Base-by-base conservation (phyloP, 1,140 invertebrate species). In the Leptinotarsa texana region DNA sequence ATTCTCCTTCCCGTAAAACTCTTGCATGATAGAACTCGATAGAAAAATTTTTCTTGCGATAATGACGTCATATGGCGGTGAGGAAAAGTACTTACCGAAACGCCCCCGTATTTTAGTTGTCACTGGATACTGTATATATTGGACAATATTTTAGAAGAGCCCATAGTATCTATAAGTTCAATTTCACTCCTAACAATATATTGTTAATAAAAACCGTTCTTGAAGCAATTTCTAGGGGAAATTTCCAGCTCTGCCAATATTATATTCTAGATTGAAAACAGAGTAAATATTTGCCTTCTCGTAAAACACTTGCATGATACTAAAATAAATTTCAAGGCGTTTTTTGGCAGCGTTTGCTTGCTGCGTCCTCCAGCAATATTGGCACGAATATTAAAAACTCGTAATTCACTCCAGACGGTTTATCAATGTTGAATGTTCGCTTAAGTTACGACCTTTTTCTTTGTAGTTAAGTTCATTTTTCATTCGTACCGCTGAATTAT, bases 381-480 rank as follows among this genome's bases (percentile, higher is more conserved):
- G 74, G 76, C 76, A 47, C 49, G 73, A 69, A 77, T 77, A 77
- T 77, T 75, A 77, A 77, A 77, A 75, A 73, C 76, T 75, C 76
- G 74, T 77, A 77, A 77, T 70, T 77, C 76, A 77, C 57, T 69
- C 47, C 13, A 65, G 65, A 77, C 76, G 74, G 73, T 77, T 77
- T 77, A 77, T 75, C 73, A 74, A 77, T 77, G 76, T 77, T 74
- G 71, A 75, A 69, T 75, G 67, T 75, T 72, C 73, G 70, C 33
- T 63, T 57, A 57, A 51, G 70, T 73, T 67, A 63, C 66, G 63
- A 69, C 48, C 74, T 68, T 42, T 74, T 77, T 75, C 63, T 72
- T 72, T 74, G 74, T 77, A 77, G 69, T 69, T 75, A 51, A 57
- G 73, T 70, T 63, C 69, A 73, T 75, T 77, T 77, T 77, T 75